These are phyloP conservation scores for Polyergus mexicanus DNA, from an alignment of 1,140 invertebrate species.

Conservation along the genomic window DNA sequence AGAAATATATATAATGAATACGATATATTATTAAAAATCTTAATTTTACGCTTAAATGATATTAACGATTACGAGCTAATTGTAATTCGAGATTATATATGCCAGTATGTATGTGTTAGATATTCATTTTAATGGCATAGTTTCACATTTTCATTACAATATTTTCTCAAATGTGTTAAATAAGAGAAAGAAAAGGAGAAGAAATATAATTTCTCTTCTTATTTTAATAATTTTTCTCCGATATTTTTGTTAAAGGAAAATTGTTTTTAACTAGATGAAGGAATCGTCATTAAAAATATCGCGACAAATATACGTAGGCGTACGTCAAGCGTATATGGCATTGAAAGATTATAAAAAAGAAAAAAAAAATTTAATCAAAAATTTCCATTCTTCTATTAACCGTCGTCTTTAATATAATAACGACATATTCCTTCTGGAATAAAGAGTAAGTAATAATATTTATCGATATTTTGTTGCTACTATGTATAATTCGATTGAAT, in stretches of 20 bases:
- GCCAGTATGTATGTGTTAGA: neutral
- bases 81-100: constrained; percentile 8
- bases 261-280: neutral
- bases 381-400: constrained; percentile 9
- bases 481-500: neutral
- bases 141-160: neutral
- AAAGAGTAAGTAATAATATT: constrained; percentile 5
- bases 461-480: neutral
- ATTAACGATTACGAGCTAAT: constrained; percentile 35
- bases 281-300: neutral
- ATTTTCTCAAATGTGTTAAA: constrained; percentile 9
- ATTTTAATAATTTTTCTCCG: neutral
- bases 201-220: neutral
- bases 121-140: neutral
- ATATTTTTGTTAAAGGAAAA: neutral
- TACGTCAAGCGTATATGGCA: neutral
- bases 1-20: neutral
- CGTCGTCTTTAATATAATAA: neutral
- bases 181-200: neutral
- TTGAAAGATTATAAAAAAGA: neutral
- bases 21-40: constrained; percentile 6
- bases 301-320: too few relatives aligned
- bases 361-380: neutral
- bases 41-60: constrained; percentile 29
- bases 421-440: neutral